Evolutionary conservation across 2,888 invertebrate genomes (phyloP).

Genomic region (Aphrophora alni): DNA sequence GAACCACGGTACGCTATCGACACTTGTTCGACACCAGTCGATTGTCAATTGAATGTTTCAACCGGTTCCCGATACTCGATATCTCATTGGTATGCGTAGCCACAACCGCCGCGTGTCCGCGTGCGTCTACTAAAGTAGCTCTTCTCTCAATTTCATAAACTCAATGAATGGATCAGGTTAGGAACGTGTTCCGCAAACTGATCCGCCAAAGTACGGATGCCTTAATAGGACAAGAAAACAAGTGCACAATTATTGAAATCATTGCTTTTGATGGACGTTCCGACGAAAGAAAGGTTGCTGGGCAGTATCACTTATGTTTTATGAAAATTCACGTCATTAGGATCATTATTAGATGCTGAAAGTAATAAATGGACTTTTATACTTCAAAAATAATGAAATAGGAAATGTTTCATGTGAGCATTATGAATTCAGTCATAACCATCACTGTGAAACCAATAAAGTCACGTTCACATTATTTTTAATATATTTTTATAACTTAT

Average conservation of each 20-base stretch:
- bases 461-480: too few species aligned
- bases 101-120: not conserved
- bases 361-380: too few species aligned
- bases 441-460: too few species aligned
- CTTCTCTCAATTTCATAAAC: constrained; percentile 1
- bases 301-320: too few species aligned
- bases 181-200: not conserved
- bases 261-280: not conserved
- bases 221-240: not conserved
- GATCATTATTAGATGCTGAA: too few species aligned
- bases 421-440: too few species aligned
- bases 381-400: too few species aligned
- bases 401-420: too few species aligned
- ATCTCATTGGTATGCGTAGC: not conserved
- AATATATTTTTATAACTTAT: too few species aligned
- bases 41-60: not conserved
- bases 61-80: not conserved
- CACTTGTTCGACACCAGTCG: not conserved
- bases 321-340: too few species aligned
- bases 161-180: not conserved
- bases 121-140: not conserved
- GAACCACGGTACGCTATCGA: not conserved
- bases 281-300: not conserved
- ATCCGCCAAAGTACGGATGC: not conserved
- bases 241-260: not conserved